phyloP scores from a whole-genome alignment of 2,113 vertebrate species.

The Chlorodrepanis virens region DNA sequence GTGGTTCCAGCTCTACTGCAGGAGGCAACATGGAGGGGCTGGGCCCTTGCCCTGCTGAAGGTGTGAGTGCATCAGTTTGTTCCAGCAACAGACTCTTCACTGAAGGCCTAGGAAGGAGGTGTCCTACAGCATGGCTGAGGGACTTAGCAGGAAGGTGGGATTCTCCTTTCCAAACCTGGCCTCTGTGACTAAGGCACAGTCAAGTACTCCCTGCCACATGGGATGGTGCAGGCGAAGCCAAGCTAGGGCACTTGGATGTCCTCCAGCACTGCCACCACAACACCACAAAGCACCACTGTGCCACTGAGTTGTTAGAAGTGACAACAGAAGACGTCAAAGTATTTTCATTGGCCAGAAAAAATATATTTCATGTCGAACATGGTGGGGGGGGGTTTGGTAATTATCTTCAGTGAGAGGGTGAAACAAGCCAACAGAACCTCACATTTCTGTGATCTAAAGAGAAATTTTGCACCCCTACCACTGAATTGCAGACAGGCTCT shows the following conservation, averaged over 20 bases:
- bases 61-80: not conserved
- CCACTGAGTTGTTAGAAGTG: not conserved
- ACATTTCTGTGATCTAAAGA: not conserved
- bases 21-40: fast-evolving
- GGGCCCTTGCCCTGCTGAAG: not conserved
- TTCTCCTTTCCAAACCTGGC: not conserved
- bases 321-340: not conserved
- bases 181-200: not conserved
- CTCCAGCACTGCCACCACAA: not conserved
- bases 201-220: fast-evolving
- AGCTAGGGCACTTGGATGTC: not conserved
- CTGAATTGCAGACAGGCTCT: not conserved
- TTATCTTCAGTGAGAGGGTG: not conserved
- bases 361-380: not conserved
- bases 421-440: not conserved
- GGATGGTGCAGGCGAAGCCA: not conserved
- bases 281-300: not conserved
- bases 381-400: no score
- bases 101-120: not conserved
- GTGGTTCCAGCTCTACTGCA: not conserved
- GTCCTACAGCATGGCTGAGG: not conserved
- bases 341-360: not conserved
- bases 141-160: not conserved
- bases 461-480: not conserved
- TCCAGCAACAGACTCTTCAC: not conserved